Conservation (phyloP, 1,140 invertebrate genomes). For the Neotoxoptera formosana region DNA sequence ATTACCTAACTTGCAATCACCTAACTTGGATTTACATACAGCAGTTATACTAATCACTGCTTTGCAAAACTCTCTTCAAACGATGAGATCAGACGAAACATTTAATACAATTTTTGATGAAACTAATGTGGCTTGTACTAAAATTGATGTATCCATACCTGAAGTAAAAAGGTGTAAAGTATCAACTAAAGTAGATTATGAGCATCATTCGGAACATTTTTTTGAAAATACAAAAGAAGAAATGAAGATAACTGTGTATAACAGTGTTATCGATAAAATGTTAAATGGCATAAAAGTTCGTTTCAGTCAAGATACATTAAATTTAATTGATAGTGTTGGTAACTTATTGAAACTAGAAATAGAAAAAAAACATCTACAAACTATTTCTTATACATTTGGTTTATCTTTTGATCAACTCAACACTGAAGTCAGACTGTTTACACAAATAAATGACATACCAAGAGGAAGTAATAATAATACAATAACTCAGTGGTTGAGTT, state of each 20-base stretch:
- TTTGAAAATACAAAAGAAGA: background rate
- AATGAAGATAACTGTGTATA: slow-evolving; percentile 20
- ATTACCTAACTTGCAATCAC: slow-evolving; percentile 56
- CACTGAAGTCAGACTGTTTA: background rate
- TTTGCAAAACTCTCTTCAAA: background rate
- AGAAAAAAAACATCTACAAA: slow-evolving; percentile 1
- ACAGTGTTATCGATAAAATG: background rate
- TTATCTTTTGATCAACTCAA: background rate
- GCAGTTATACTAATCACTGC: background rate
- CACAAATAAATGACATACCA: background rate
- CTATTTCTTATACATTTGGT: background rate
- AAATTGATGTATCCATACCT: slow-evolving; percentile 8
- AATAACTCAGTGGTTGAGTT: background rate
- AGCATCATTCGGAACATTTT: background rate
- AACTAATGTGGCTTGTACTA: background rate
- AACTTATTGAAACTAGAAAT: slow-evolving; percentile 7
- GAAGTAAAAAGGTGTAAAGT: background rate
- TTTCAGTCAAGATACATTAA: slow-evolving; percentile 12
- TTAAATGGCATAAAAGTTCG: slow-evolving; percentile 3
- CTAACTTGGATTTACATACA: slow-evolving; percentile 56
- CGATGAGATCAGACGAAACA: background rate
- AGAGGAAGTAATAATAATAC: background rate
- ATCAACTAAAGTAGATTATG: background rate
- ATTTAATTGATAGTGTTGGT: background rate
- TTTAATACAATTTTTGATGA: background rate